phyloP scores from a whole-genome alignment of 2,797 vertebrate genomes.

The Taeniopygia guttata region DNA sequence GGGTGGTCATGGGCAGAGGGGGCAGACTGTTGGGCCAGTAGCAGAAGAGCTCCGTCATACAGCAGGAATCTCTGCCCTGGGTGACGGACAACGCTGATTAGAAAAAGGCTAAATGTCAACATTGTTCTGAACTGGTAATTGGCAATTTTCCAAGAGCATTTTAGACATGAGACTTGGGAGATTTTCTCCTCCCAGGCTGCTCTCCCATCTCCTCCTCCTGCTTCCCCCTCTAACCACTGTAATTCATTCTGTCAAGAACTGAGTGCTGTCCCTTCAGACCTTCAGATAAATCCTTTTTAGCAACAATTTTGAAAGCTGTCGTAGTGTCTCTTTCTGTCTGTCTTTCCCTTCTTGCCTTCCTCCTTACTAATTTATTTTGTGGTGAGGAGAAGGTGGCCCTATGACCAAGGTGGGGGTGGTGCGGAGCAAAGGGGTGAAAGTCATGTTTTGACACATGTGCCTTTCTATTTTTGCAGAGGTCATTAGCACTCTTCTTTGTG shows the following conservation, averaged over 20 bases:
- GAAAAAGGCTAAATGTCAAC: constrained; percentile 71
- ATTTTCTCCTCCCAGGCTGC: constrained; percentile 50
- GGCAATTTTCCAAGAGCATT: constrained; percentile 63
- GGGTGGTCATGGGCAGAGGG: neutral
- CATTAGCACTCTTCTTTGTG: constrained; percentile 64
- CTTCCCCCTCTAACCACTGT: neutral
- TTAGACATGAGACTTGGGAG: constrained; percentile 44
- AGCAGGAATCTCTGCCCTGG: constrained; percentile 63
- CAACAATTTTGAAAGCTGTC: constrained; percentile 59
- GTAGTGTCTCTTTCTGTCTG: constrained; percentile 24
- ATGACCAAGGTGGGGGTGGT: neutral
- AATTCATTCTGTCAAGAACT: constrained; percentile 56
- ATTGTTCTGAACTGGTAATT: constrained; percentile 66
- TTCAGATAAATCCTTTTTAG: constrained; percentile 47
- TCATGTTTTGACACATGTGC: constrained; percentile 17
- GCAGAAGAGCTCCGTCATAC: constrained; percentile 46
- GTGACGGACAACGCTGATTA: constrained; percentile 61
- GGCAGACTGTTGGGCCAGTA: neutral
- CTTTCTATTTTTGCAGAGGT: constrained; percentile 65
- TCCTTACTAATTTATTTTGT: constrained; percentile 54
- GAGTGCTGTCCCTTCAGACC: constrained; percentile 55
- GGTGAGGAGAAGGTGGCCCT: neutral
- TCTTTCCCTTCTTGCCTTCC: constrained; percentile 20
- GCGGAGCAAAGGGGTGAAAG: neutral
- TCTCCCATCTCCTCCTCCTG: neutral